phyloP scores from a whole-genome alignment of 1,140 invertebrate genomes.

The Mycetomoellerius zeteki region DNA sequence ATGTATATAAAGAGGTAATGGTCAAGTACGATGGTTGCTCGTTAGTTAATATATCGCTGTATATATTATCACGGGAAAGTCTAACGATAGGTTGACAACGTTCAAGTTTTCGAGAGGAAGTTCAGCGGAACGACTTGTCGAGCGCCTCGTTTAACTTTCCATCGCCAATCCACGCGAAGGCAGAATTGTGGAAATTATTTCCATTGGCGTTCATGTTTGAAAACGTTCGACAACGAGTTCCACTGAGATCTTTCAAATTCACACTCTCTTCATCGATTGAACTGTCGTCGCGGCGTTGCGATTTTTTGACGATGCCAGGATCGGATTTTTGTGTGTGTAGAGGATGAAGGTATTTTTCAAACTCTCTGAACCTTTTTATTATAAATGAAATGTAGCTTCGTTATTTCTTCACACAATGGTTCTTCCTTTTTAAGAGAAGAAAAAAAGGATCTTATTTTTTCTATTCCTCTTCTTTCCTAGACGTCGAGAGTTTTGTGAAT shows the following conservation, averaged over 20 bases:
- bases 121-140: slow-evolving; percentile 11
- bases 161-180: not conserved
- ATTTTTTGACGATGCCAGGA: slow-evolving; percentile 17
- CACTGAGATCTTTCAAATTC: not conserved
- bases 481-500: not conserved
- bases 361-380: not conserved
- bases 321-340: too few species aligned
- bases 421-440: not conserved
- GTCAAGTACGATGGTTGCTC: slow-evolving; percentile 70
- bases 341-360: not conserved
- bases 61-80: slow-evolving; percentile 71
- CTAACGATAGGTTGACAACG: slow-evolving; percentile 42
- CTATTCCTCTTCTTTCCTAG: not conserved
- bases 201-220: not conserved
- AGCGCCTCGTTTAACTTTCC: slow-evolving; percentile 21
- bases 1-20: slow-evolving; percentile 64
- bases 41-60: slow-evolving; percentile 77
- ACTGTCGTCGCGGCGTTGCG: not conserved
- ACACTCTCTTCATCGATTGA: not conserved
- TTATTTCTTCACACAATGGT: not conserved
- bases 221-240: slow-evolving; percentile 19
- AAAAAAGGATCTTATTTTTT: not conserved
- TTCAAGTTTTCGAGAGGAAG: slow-evolving; percentile 31
- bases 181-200: not conserved
- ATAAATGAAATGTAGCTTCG: not conserved